Percentiles rank a stretch among this genome's conserved stretches.
These are phyloP conservation scores for Linepithema humile DNA, from an alignment of 1,140 invertebrate genomes.

Conservation along the genomic window DNA sequence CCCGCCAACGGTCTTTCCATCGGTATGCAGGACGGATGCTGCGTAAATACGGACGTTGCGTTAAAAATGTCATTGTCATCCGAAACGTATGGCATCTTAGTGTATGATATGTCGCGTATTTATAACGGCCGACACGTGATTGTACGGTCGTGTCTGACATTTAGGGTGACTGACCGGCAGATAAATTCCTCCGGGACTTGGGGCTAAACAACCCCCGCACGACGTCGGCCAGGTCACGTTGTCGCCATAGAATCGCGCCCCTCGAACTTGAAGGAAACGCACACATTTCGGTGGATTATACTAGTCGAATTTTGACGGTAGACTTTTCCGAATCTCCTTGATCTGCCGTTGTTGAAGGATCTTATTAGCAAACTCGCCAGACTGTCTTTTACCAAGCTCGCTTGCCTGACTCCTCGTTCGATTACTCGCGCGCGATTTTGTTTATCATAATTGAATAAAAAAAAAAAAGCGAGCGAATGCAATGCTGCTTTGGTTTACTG, in stretches of 20 bases:
- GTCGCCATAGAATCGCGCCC: conserved; percentile 51
- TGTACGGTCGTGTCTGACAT: background rate
- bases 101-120: background rate
- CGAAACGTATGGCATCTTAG: background rate
- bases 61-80: conserved; percentile 19
- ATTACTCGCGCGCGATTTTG: background rate
- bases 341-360: conserved; percentile 1
- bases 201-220: conserved; percentile 13
- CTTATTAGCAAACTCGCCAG: conserved; percentile 42
- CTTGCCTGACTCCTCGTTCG: conserved; percentile 22
- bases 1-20: background rate
- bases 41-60: background rate
- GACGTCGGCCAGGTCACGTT: conserved; percentile 1
- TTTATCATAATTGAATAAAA: conserved; percentile 21
- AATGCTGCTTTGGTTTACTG: background rate
- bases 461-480: conserved; percentile 6
- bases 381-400: conserved; percentile 53
- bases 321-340: background rate
- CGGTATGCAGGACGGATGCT: conserved; percentile 32
- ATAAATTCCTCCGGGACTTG: conserved; percentile 48
- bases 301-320: conserved; percentile 58
- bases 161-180: conserved; percentile 49
- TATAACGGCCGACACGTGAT: background rate
- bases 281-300: background rate
- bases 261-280: background rate